Conservation (phyloP, 1,140 invertebrate species). For the Steinernema khuongi region DNA sequence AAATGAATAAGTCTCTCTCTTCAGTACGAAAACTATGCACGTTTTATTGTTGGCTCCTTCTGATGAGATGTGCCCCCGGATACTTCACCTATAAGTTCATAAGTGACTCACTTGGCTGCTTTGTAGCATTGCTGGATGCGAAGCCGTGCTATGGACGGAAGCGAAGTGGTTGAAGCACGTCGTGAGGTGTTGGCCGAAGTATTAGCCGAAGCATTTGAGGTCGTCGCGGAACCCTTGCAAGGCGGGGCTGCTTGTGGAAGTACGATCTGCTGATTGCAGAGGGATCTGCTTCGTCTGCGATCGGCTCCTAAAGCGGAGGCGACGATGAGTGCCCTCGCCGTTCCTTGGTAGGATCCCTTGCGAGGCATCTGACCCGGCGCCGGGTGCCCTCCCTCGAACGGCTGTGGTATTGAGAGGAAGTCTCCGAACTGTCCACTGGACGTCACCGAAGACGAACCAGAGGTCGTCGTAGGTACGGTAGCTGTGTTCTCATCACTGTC, state of each 20-base stretch:
- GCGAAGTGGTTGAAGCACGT: conserved; percentile 30
- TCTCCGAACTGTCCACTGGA: background rate
- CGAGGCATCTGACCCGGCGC: background rate
- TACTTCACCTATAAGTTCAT: background rate
- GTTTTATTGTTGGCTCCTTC: too few relatives aligned
- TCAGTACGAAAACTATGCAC: too few relatives aligned
- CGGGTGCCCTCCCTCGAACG: background rate
- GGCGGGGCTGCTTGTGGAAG: background rate
- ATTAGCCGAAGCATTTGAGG: background rate
- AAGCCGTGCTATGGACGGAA: conserved; percentile 49
- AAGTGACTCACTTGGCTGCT: conserved; percentile 47
- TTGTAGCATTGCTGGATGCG: conserved; percentile 55
- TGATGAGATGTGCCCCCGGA: conserved; percentile 8
- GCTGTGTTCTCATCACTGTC: background rate
- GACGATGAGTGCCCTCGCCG: background rate
- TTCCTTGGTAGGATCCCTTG: background rate
- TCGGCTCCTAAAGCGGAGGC: background rate
- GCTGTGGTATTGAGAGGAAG: background rate
- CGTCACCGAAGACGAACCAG: background rate
- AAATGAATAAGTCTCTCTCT: too few relatives aligned
- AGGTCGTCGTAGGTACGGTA: background rate
- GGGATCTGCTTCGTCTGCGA: background rate
- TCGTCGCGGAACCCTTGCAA: background rate
- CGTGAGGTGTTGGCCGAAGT: background rate
- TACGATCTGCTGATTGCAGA: conserved; percentile 7